These are phyloP conservation scores for Myripristis murdjan DNA, from an alignment of 2,797 vertebrate species.

Conservation along the genomic window DNA sequence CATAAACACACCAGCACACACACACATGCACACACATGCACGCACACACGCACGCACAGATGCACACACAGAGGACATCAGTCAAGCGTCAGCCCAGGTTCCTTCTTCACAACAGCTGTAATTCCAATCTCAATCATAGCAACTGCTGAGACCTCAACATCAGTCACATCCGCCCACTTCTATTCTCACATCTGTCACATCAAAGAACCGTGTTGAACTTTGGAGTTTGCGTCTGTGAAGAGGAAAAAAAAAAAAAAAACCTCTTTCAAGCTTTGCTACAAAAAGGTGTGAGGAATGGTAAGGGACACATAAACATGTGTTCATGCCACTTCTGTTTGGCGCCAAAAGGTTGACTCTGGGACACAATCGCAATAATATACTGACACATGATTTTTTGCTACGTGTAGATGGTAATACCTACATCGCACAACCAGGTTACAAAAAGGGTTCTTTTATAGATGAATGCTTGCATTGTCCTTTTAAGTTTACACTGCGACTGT, in stretches of 20 bases:
- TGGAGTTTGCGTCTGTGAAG: conserved; percentile 28
- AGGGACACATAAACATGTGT: conserved; percentile 60
- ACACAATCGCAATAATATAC: conserved; percentile 49
- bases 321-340: conserved; percentile 46
- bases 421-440: conserved; percentile 22
- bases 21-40: conserved; percentile 27
- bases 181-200: conserved; percentile 83
- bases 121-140: conserved; percentile 76
- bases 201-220: conserved; percentile 78
- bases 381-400: not conserved
- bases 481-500: conserved; percentile 63
- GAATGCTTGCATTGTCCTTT: conserved; percentile 60
- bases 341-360: conserved; percentile 53
- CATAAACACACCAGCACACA: not conserved
- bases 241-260: conserved; percentile 13
- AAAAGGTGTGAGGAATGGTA: conserved; percentile 34
- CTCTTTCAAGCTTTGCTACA: conserved; percentile 57
- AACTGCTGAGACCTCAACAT: conserved; percentile 74
- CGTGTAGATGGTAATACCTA: conserved; percentile 37
- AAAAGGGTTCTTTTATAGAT: conserved; percentile 47
- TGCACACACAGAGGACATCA: conserved; percentile 55
- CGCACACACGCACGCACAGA: not conserved
- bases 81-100: conserved; percentile 68
- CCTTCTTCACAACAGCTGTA: conserved; percentile 71
- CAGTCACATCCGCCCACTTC: conserved; percentile 77